phyloP scores from a whole-genome alignment of 2,888 invertebrate genomes.

The Encarsia formosa region DNA sequence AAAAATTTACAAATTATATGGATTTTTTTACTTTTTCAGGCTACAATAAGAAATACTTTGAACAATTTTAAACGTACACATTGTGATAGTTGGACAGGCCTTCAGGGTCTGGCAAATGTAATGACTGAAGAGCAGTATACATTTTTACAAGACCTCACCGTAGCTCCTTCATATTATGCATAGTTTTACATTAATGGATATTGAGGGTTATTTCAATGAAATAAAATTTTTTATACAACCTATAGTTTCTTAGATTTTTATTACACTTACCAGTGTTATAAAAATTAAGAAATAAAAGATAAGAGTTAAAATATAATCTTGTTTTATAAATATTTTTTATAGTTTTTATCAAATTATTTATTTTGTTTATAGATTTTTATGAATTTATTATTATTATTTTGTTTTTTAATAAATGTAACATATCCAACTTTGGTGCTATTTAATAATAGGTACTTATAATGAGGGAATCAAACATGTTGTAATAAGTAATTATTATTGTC shows the following conservation, averaged over 20 bases:
- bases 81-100: constrained; percentile 86
- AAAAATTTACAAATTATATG: background rate
- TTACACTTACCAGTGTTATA: background rate
- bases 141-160: constrained; percentile 74
- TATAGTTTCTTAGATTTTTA: background rate
- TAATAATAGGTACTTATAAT: too few relatives aligned
- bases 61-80: constrained; percentile 90
- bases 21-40: constrained; percentile 48
- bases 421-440: too few relatives aligned
- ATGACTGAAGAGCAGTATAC: constrained; percentile 86
- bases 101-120: constrained; percentile 76
- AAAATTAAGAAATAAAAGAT: too few relatives aligned
- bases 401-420: too few relatives aligned
- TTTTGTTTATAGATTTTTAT: too few relatives aligned
- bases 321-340: too few relatives aligned
- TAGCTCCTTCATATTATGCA: constrained; percentile 90
- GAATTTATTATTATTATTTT: too few relatives aligned
- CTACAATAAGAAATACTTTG: constrained; percentile 78
- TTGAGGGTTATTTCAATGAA: background rate
- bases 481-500: too few relatives aligned
- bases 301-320: too few relatives aligned
- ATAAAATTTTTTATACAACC: background rate
- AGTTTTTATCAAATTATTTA: too few relatives aligned
- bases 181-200: constrained; percentile 42
- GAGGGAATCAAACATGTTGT: too few relatives aligned